Evolutionary conservation across 2,113 vertebrate genomes (phyloP).

Genomic region (Garra rufa): DNA sequence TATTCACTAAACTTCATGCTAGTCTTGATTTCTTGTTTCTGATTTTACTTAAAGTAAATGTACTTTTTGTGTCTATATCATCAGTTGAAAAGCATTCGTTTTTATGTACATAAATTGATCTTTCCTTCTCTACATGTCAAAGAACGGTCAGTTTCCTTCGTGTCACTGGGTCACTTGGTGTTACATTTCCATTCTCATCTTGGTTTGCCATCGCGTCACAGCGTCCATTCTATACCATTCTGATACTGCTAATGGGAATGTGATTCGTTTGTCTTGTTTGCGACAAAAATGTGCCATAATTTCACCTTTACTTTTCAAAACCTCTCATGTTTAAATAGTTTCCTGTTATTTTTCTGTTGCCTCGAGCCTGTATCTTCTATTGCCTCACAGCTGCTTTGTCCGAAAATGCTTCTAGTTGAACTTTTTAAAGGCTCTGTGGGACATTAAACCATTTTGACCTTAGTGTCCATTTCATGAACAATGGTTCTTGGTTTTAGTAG

Average conservation of each 20-base stretch:
- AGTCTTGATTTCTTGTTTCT: not conserved
- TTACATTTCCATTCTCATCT: conserved; percentile 63
- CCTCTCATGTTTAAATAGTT: not conserved
- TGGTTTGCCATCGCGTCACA: conserved; percentile 62
- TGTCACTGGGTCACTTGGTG: conserved; percentile 45
- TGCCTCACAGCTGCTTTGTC: not conserved
- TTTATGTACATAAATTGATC: not conserved
- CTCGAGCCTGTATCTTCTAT: not conserved
- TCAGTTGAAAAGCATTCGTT: not conserved
- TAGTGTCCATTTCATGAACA: not conserved
- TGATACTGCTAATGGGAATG: conserved; percentile 60
- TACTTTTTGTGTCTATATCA: not conserved
- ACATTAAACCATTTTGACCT: not conserved
- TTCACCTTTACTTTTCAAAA: not conserved
- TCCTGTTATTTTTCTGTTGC: not conserved
- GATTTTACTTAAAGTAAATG: not conserved
- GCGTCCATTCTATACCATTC: conserved; percentile 62
- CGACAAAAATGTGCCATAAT: conserved; percentile 36
- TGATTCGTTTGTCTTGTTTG: conserved; percentile 46
- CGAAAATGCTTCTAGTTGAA: not conserved
- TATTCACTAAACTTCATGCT: not conserved
- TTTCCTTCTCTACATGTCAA: not conserved
- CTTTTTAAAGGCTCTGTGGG: not conserved
- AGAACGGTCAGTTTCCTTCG: not conserved
- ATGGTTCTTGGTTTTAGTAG: not conserved